These are phyloP conservation scores for Nomada hirtipes DNA, from an alignment of 2,888 invertebrate species.

Conservation along the genomic window DNA sequence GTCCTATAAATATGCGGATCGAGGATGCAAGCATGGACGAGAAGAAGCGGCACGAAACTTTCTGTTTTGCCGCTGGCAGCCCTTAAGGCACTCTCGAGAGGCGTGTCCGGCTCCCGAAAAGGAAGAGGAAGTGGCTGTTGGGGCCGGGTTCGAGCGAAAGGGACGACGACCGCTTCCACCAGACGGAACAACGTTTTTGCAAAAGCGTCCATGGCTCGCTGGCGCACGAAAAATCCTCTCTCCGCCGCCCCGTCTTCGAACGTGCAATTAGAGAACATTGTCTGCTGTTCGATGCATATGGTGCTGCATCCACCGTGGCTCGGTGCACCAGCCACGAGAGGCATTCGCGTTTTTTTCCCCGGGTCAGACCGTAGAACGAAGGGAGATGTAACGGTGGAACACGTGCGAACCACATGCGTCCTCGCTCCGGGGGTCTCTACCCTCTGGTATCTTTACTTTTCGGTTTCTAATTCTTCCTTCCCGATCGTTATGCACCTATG, in stretches of 20 bases:
- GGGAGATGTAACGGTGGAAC: constrained; percentile 40
- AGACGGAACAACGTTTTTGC: constrained; percentile 46
- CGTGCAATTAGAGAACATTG: constrained; percentile 61
- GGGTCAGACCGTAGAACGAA: constrained; percentile 28
- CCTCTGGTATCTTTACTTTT: constrained; percentile 65
- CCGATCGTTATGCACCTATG: neutral
- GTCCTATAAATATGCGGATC: neutral
- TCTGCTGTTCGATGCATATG: constrained; percentile 55
- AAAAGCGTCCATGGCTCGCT: constrained; percentile 1
- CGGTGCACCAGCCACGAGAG: constrained; percentile 23
- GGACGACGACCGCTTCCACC: constrained; percentile 27
- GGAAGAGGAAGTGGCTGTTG: constrained; percentile 57
- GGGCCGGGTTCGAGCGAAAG: constrained; percentile 34
- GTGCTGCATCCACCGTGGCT: constrained; percentile 42
- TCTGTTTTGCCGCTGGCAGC: constrained; percentile 15
- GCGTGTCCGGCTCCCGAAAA: constrained; percentile 57
- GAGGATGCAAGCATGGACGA: neutral
- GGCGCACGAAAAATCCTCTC: constrained; percentile 41
- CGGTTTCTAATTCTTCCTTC: constrained; percentile 1
- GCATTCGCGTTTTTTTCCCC: constrained; percentile 43
- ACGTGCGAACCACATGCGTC: constrained; percentile 61
- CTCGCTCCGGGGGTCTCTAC: constrained; percentile 69
- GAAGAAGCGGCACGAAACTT: neutral
- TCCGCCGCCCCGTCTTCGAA: constrained; percentile 15
- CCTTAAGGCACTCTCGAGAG: constrained; percentile 12